Evolutionary conservation across 1,140 invertebrate genomes (phyloP).

Genomic region (Aphis craccivora): DNA sequence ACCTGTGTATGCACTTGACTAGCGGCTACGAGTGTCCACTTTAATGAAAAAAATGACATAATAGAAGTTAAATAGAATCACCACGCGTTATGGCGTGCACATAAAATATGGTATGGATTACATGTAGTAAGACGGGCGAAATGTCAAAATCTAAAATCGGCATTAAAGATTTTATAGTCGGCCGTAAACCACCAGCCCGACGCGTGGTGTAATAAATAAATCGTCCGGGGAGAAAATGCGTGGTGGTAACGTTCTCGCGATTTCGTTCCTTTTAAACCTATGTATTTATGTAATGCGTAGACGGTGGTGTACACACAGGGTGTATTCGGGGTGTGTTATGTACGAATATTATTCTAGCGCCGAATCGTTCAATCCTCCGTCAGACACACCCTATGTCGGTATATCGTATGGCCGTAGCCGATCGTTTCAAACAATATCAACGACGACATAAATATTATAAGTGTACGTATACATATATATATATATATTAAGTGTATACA

Average conservation of each 20-base stretch:
- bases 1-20: neutral
- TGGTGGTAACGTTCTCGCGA: neutral
- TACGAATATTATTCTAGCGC: neutral
- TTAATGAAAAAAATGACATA: neutral
- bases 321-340: neutral
- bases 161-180: constrained; percentile 1
- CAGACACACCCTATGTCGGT: no score
- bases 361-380: no score
- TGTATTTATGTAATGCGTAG: neutral
- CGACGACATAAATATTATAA: neutral
- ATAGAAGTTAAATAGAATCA: neutral
- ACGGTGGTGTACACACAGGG: neutral
- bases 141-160: constrained; percentile 23
- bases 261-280: neutral
- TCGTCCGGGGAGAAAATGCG: neutral
- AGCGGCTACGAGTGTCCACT: neutral
- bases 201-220: constrained; percentile 17
- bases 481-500: neutral
- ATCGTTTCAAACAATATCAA: neutral
- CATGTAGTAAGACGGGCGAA: neutral
- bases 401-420: neutral
- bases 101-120: constrained; percentile 14
- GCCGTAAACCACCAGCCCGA: neutral
- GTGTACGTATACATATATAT: neutral
- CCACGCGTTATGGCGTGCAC: neutral